Evolutionary conservation across 2,113 vertebrate species (phyloP), one percentile per base, ranked within the genome.

Genomic region (Paracanthobrama guichenoti): DNA sequence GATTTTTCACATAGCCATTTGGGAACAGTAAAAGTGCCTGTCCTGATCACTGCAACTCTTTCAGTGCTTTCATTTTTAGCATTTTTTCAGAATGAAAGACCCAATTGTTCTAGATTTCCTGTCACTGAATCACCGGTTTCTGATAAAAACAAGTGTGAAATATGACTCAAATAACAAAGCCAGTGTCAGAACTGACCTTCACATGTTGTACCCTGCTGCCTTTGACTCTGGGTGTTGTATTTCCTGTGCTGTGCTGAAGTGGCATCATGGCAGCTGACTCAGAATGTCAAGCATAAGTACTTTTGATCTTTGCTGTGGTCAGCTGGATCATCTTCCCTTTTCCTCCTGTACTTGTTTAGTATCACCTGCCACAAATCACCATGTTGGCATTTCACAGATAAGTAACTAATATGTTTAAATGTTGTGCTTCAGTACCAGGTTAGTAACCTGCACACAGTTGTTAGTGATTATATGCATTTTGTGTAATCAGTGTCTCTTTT

Each of bases 1-100:
- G 77, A 86, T 86, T 77, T 75, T 85, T 46, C 72, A 50, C 55
- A 75, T 60, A 76, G 69, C 86, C 79, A 80, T 88, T 75, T 82
- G 73, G 57, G 71, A 91, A 94, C 91, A 93, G 90, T 87, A 86
- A 80, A n/a, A 89, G 87, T 73, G 90, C 83, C 94, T 91, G 93
- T 92, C 85, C 67, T 55, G 80, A 85, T 84, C 79, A 2, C 73
- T 74, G 77, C 35, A 81, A 86, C 83, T 74, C 88, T 78, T 53
- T 75, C 84, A 72, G 35, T 57, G 50, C 69, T 75, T 88, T 90
- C 88, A 88, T 69, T 86, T 88, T 82, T 64, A 85, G 16, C 79
- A 86, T 85, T 88, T 88, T n/a, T 85, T 12, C 69, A 26, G 72
- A 72, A 94, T 87, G 92, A 93, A 80, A 74, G 72, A 85, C 60